phyloP scores from a whole-genome alignment of 2,797 vertebrate genomes.

The Bovichtus variegatus region DNA sequence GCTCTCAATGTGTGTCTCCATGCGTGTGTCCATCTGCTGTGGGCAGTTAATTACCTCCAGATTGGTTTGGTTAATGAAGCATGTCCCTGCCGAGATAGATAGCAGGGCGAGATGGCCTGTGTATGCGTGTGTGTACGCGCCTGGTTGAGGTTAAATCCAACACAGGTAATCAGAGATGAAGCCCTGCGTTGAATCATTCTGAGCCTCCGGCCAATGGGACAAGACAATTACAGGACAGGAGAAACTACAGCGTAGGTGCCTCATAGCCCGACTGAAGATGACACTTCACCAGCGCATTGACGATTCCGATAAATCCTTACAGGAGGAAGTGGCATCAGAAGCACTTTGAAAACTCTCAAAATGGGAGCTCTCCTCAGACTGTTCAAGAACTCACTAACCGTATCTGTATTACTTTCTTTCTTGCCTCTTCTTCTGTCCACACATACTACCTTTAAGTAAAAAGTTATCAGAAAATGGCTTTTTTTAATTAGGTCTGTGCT shows the following conservation, averaged over 20 bases:
- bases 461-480: conserved; percentile 67
- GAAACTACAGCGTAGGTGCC: conserved; percentile 58
- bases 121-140: conserved; percentile 14
- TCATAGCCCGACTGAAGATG: conserved; percentile 39
- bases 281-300: conserved; percentile 50
- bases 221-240: conserved; percentile 74
- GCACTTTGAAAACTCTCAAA: conserved; percentile 23
- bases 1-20: conserved; percentile 41
- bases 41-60: conserved; percentile 85
- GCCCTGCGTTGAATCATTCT: conserved; percentile 69
- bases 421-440: conserved; percentile 8
- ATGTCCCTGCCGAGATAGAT: conserved; percentile 70
- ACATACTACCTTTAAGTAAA: conserved; percentile 37
- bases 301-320: conserved; percentile 48
- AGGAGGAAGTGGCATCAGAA: conserved; percentile 31
- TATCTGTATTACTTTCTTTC: conserved; percentile 19
- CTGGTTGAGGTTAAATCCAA: conserved; percentile 66
- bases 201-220: conserved; percentile 57
- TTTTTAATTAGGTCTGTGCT: conserved; percentile 62
- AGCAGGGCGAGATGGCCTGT: conserved; percentile 53
- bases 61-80: conserved; percentile 89
- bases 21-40: conserved; percentile 58
- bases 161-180: conserved; percentile 80
- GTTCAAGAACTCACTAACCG: conserved; percentile 17
- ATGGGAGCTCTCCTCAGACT: conserved; percentile 1